Percentiles rank a stretch among this genome's conserved stretches.
Evolutionary conservation across 2,888 invertebrate species (phyloP).

Genomic region (Lypha dubia): DNA sequence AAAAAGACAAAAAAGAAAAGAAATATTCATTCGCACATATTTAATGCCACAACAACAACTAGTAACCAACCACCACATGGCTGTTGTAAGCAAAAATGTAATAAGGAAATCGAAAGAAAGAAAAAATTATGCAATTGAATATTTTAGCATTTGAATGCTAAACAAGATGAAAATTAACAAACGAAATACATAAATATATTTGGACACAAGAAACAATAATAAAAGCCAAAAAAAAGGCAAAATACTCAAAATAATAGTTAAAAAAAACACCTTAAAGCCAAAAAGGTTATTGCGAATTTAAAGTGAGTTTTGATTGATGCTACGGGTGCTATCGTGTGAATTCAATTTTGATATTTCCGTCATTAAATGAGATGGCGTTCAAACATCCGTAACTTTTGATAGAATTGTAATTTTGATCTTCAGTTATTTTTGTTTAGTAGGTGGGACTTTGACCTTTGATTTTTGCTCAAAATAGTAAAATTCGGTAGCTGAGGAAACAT

Average conservation of each 20-base stretch:
- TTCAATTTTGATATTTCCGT: too few species aligned
- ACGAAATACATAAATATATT: slow-evolving; percentile 17
- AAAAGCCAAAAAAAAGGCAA: too few species aligned
- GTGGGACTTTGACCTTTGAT: too few species aligned
- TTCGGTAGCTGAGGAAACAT: too few species aligned
- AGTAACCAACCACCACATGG: neutral
- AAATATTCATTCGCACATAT: slow-evolving; percentile 32
- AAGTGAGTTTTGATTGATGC: neutral
- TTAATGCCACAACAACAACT: slow-evolving; percentile 33
- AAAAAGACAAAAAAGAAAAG: slow-evolving; percentile 14
- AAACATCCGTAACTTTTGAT: too few species aligned
- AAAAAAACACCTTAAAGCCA: slow-evolving; percentile 28
- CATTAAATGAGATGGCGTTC: too few species aligned
- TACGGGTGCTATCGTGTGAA: too few species aligned
- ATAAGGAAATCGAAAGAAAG: slow-evolving; percentile 62
- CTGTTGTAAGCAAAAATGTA: slow-evolving; percentile 27
- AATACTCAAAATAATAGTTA: neutral
- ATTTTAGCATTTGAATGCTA: slow-evolving; percentile 62
- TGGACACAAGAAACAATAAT: neutral
- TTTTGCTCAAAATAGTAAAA: too few species aligned
- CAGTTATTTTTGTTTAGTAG: too few species aligned
- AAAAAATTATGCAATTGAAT: slow-evolving; percentile 68
- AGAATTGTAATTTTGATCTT: too few species aligned
- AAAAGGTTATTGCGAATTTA: slow-evolving; percentile 24
- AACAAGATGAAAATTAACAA: slow-evolving; percentile 52